Evolutionary conservation across 2,888 invertebrate genomes (phyloP), one percentile per base, ranked within the genome.

Genomic region (Scaeva pyrastri): DNA sequence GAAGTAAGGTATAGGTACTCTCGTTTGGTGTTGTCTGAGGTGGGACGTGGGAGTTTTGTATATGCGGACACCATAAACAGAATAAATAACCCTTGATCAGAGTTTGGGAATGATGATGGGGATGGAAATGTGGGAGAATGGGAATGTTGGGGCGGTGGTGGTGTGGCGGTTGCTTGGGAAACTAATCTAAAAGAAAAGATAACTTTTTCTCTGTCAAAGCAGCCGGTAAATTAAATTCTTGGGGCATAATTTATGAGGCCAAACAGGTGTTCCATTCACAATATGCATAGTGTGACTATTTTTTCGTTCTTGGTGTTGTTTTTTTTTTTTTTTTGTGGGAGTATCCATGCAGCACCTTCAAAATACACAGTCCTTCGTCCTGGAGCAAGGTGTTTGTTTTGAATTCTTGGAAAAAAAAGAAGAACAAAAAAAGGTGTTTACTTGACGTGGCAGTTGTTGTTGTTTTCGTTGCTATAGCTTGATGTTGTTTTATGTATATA

Each of bases 221-320:
- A 89, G 88, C 86, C 87, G 88, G 88, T 89, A 88, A 89, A 89
- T 88, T 89, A 88, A 89, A 88, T 90, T 90, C 89, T 89, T 89
- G 88, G 84, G 88, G 89, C 88, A 90, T 89, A 90, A 90, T 90
- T 90, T 90, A 90, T 90, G 90, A 88, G 87, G 88, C 88, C 89
- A 89, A 90, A 89, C 90, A 90, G 90, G 90, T 90, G 90, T 90
- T 89, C 83, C 86, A 76, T 72, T 68, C 74, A 70, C 74, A 86
- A 70, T 82, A 77, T 73, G 74, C 72, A 76, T 60, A 76, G 72
- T 77, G 70, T 50, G 77, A 41, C 77, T 70, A 36, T 36, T 41
- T 77, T 48, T 60, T 58, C 6, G 31, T 31, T 8, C 6, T 31
- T 31, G 31, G 5, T 31, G 31, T 31, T 56, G 21, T 7, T 23